These are phyloP conservation scores for Ametastegia equiseti DNA, from an alignment of 2,888 invertebrate species.

Conservation along the genomic window DNA sequence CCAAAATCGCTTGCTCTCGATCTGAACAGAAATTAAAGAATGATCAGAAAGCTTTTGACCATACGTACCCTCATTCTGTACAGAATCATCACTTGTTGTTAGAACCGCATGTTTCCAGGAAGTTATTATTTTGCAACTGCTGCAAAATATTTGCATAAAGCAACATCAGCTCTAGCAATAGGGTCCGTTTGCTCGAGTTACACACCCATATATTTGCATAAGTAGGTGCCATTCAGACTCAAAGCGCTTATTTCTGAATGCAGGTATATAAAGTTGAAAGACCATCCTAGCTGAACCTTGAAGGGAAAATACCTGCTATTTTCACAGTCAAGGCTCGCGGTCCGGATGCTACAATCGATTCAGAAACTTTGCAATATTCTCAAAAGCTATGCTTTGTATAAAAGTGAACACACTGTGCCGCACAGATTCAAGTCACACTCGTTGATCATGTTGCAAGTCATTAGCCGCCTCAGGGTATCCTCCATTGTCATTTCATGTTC, in stretches of 20 bases:
- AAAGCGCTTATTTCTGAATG: neutral
- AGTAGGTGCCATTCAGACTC: neutral
- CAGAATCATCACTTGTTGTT: neutral
- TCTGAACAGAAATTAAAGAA: too few relatives aligned
- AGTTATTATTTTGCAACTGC: neutral
- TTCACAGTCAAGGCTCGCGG: too few relatives aligned
- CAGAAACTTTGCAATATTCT: neutral
- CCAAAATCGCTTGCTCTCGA: neutral
- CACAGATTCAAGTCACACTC: neutral
- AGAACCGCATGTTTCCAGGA: neutral
- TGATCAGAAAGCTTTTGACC: neutral
- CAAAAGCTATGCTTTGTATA: neutral
- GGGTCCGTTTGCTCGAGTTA: neutral
- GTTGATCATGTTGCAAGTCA: neutral
- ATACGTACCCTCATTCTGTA: neutral
- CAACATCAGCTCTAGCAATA: neutral
- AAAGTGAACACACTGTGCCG: neutral
- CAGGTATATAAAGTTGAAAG: neutral
- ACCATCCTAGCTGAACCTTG: neutral
- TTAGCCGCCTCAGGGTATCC: neutral
- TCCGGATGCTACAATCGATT: neutral
- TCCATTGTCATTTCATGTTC: neutral
- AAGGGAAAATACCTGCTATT: neutral
- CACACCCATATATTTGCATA: neutral
- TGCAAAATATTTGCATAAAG: slow-evolving; percentile 11